Evolutionary conservation across 2,888 invertebrate genomes (phyloP).

Genomic region (Cheilosia impressa): DNA sequence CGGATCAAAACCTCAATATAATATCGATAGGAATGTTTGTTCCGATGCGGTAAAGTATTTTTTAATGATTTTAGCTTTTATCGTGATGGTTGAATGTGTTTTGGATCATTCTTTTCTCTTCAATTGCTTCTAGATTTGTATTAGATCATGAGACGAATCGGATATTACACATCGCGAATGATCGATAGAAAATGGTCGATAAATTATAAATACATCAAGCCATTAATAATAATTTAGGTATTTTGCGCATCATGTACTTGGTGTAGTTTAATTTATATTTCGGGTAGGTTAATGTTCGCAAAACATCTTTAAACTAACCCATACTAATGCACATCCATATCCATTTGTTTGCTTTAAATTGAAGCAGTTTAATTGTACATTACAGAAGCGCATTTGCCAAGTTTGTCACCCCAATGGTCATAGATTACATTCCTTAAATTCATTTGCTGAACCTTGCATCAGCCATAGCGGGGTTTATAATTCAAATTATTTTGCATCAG

Average conservation of each 20-base stretch:
- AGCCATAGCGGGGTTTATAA: background rate
- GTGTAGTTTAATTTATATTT: conserved; percentile 1
- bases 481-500: background rate
- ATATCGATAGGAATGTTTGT: too few species aligned
- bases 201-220: conserved; percentile 2
- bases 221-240: background rate
- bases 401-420: conserved; percentile 24
- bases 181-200: conserved; percentile 21
- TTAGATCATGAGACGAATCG: conserved; percentile 8
- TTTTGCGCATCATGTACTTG: background rate
- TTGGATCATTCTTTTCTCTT: background rate
- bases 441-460: conserved; percentile 30
- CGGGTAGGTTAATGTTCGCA: background rate
- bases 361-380: background rate
- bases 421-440: conserved; percentile 44
- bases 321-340: background rate
- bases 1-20: too few species aligned
- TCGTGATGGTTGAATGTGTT: background rate
- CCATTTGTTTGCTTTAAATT: background rate
- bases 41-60: too few species aligned
- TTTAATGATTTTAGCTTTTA: conserved; percentile 1
- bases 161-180: background rate
- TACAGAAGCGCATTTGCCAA: conserved; percentile 45
- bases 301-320: too few species aligned
- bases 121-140: background rate